Evolutionary conservation across 2,113 vertebrate genomes (phyloP), one percentile per base, ranked within the genome.

Genomic region (Glaucidium brasilianum): DNA sequence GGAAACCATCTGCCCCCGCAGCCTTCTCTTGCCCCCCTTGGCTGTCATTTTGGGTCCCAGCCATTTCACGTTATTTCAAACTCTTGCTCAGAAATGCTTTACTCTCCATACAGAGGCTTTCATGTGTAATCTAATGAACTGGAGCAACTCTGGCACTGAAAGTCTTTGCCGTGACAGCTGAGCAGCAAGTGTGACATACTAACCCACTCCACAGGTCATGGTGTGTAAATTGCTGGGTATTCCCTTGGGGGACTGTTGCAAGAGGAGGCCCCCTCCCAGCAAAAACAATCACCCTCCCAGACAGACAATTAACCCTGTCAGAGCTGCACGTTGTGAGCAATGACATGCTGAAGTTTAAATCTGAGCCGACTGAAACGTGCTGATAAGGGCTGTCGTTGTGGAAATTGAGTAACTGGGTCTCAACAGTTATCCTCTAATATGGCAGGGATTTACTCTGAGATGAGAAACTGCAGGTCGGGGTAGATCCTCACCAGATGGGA

Each of bases 71-170:
- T 93, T 94, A 97, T 97, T 97, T 92, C 97, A 96, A 92, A 94
- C 96, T 91, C 92, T 92, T 92, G 91, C 87, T 95, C 79, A 96
- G 95, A 97, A 97, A 97, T 96, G 96, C 97, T 97, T 97, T 94
- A 69, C 93, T 92, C 95, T 94, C 95, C 16, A 3, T 55, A 75
- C 76, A 74, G 73, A 92, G 63, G 60, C 96, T 97, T 97, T 97
- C 97, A 97, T 95, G 94, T 97, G 97, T 96, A 97, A 97, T 83
- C 92, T 77, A 97, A 97, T 94, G 97, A 97, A 97, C 74, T 4
- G 3, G 77, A 95, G 95, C 58, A 93, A 93, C 94, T 96, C 58
- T 4, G 3, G 93, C 77, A 58, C 94, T 92, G 76, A 23, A 68
- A 81, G 79, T 72, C 67, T 66, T 71, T 80, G 68, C 85, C 5